Evolutionary conservation across 2,888 invertebrate genomes (phyloP).

Genomic region (Latheticus oryzae): DNA sequence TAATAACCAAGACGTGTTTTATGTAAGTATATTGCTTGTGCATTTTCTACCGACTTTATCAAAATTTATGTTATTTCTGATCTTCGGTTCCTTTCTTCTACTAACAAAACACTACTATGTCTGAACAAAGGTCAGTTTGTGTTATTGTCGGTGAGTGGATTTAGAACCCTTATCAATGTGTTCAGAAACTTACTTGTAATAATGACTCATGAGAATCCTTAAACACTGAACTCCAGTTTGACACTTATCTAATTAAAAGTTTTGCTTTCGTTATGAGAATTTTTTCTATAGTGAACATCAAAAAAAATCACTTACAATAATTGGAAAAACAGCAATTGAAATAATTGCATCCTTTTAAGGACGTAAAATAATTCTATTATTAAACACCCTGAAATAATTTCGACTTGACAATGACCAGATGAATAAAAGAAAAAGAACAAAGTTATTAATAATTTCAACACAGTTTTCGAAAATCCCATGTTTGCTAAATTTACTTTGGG

Average conservation of each 20-base stretch:
- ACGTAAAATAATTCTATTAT: constrained; percentile 14
- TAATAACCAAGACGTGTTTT: constrained; percentile 11
- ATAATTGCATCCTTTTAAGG: constrained; percentile 19
- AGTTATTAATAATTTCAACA: no score
- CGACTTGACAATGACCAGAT: no score
- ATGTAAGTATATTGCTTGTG: constrained; percentile 2
- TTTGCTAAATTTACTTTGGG: not conserved
- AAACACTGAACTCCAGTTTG: constrained; percentile 5
- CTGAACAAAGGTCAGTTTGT: not conserved
- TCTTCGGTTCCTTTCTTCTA: not conserved
- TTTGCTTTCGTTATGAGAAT: not conserved
- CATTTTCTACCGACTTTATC: constrained; percentile 8
- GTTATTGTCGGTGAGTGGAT: constrained; percentile 1
- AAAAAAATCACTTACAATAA: no score
- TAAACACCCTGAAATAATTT: constrained; percentile 16
- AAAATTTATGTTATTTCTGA: constrained; percentile 1
- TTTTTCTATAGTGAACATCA: no score
- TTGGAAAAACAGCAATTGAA: constrained; percentile 25
- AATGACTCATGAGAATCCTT: constrained; percentile 5
- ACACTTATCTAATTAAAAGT: constrained; percentile 7
- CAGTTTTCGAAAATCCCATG: no score
- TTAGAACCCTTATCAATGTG: constrained; percentile 3
- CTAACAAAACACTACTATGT: no score
- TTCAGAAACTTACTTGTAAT: constrained; percentile 4
- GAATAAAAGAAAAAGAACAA: no score